Evolutionary conservation across 2,888 invertebrate species (phyloP), one percentile per base, ranked within the genome.

Genomic region (Parnassius mnemosyne): DNA sequence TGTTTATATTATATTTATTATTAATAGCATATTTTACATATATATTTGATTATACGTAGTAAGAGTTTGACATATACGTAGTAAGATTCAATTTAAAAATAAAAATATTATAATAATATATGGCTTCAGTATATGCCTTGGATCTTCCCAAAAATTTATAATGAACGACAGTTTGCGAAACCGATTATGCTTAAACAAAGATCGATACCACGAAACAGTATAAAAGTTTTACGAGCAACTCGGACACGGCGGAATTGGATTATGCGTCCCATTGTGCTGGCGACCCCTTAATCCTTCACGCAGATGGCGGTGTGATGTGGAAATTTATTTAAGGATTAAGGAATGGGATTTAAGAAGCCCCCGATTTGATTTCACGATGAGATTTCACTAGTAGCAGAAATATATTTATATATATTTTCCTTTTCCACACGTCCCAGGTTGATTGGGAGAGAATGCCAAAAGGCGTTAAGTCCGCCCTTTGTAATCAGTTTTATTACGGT

Each of bases 131-230:
- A 47, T 59, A 12, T 49, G 2, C 2, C 56, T 56, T 64, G 10
- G 1, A 9, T 12, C 12, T 10, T 47, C 11, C 10, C 16, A 42
- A 25, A 57, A 46, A 42, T 50, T 9, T 68, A 67, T 69, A 66
- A 66, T 53, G 59, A 64, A 63, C 60, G 69, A 65, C 63, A 56
- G 60, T 64, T 58, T 66, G 61, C 63, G 62, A 71, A 71, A 75
- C 71, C 70, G 67, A 73, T 73, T 75, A 78, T 74, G 74, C 70
- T 72, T 71, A 72, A 78, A 78, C 79, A 76, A 75, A 75, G 76
- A 76, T 75, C 75, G 69, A 78, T 85, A 79, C 79, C 77, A 67
- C 78, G 80, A 85, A 81, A 73, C 73, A 74, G 76, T 83, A 83
- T 83, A 69, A 71, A 76, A 81, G 73, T 75, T 85, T 87, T 78